Evolutionary conservation across 2,888 invertebrate species (phyloP), one percentile per base, ranked within the genome.

Genomic region (Argyresthia albistria): DNA sequence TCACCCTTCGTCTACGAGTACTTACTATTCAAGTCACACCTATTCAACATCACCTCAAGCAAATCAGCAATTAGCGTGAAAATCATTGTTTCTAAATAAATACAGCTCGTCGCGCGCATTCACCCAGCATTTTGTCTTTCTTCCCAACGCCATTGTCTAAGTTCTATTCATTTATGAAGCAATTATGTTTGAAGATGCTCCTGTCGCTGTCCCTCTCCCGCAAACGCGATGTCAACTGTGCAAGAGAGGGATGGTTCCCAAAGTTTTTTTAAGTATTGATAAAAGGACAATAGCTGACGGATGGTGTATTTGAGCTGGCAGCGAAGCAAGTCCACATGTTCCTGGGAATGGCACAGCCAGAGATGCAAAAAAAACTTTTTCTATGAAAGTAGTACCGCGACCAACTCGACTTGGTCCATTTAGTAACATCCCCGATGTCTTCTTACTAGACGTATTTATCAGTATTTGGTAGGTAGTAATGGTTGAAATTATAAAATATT

Each of bases 291-390:
- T 83, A 76, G 73, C 73, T 76, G 76, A 79, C 80, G 82, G 80
- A 84, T 81, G 80, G 82, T 80, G 80, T 84, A 77, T 86, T 84
- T 86, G 82, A 84, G 80, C 86, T 82, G 80, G 77, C 80, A 74
- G 80, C 82, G 80, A 81, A 83, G 84, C 83, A 80, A 50, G 77
- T 80, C 79, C 86, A 84, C 79, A 83, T 86, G 84, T 80, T 87
- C 82, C 76, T 76, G 80, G 79, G 83, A 84, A 86, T 80, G 66
- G 79, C 81, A 76, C 79, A 65, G 77, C 75, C 73, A 78, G 74
- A 70, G 73, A 78, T 84, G 86, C 86, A 81, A 81, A 87, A 84
- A 53, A 87, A 83, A 67, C 64, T 67, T 72, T 76, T 67, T 73
- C 62, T 73, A 66, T 69, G 58, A 62, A 66, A 59, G 66, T 69